phyloP scores from a whole-genome alignment of 2,113 vertebrate species.

The Micronycteris hirsuta region DNA sequence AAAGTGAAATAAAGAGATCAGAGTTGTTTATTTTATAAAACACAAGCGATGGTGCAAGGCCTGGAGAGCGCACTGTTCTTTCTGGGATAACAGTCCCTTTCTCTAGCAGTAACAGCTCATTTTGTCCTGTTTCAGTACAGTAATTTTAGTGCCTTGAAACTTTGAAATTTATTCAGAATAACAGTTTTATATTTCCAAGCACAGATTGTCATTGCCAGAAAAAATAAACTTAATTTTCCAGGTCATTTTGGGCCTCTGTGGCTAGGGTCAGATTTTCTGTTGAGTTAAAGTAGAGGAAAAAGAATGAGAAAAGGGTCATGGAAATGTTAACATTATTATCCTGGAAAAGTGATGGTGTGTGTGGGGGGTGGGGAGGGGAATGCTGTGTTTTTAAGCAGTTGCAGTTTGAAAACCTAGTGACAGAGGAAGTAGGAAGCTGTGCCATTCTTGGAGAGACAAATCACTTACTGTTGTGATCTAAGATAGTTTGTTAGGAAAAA shows the following conservation, averaged over 20 bases:
- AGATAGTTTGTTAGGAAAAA: slow-evolving; percentile 29
- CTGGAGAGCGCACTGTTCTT: slow-evolving; percentile 79
- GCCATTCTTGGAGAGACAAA: neutral
- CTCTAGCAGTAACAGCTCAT: slow-evolving; percentile 75
- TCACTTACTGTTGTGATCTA: slow-evolving; percentile 13
- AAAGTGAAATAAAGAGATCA: slow-evolving; percentile 61
- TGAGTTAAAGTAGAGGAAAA: slow-evolving; percentile 40
- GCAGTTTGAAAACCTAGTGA: neutral
- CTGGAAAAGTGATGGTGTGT: neutral
- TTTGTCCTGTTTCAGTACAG: slow-evolving; percentile 79
- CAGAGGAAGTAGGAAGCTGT: neutral
- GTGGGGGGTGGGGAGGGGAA: neutral
- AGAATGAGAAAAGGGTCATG: slow-evolving; percentile 49
- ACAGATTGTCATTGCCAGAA: slow-evolving; percentile 83
- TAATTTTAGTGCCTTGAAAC: slow-evolving; percentile 82
- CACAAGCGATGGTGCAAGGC: slow-evolving; percentile 64
- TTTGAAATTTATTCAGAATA: slow-evolving; percentile 79
- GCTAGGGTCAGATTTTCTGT: slow-evolving; percentile 65
- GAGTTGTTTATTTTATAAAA: slow-evolving; percentile 73
- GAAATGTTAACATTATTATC: neutral
- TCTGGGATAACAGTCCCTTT: slow-evolving; percentile 71
- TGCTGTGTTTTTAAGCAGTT: slow-evolving; percentile 20
- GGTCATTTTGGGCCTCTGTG: slow-evolving; percentile 76
- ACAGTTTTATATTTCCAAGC: slow-evolving; percentile 85
- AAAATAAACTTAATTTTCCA: slow-evolving; percentile 82